These are phyloP conservation scores for Alectoris magna DNA, from an alignment of 2,797 vertebrate species.

Conservation along the genomic window DNA sequence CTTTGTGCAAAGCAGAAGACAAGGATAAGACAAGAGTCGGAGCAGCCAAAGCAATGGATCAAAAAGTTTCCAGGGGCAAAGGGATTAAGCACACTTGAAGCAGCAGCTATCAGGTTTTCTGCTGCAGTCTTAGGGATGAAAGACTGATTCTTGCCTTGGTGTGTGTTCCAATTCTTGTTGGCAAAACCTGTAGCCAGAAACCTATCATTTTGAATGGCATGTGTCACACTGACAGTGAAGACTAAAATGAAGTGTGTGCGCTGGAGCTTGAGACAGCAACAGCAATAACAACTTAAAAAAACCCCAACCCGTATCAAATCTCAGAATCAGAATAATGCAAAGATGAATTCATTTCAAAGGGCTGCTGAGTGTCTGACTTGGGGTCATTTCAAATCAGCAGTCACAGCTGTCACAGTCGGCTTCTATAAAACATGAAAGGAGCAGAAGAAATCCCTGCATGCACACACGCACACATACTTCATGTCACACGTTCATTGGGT, in stretches of 20 bases:
- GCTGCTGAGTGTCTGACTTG: not conserved
- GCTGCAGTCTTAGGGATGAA: not conserved
- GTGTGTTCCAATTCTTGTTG: not conserved
- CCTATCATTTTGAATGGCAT: not conserved
- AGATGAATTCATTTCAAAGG: not conserved
- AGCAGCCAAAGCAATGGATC: not conserved
- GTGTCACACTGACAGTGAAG: not conserved
- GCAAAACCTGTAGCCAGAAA: slow-evolving; percentile 5
- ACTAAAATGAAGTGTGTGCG: not conserved
- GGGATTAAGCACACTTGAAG: not conserved
- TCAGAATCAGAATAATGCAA: not conserved
- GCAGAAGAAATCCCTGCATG: not conserved
- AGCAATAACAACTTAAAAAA: not conserved
- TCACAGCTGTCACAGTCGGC: not conserved
- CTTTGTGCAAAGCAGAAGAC: not conserved
- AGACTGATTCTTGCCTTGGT: slow-evolving; percentile 1
- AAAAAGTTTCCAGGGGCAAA: not conserved
- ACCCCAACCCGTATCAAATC: not conserved
- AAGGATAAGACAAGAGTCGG: not conserved
- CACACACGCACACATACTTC: accelerated
- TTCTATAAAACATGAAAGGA: not conserved
- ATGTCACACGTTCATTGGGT: not conserved
- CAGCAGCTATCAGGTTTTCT: not conserved
- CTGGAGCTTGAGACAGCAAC: slow-evolving; percentile 7
- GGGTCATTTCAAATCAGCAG: not conserved